phyloP scores from a whole-genome alignment of 2,797 vertebrate species.

The Paedocypris micromegethes region DNA sequence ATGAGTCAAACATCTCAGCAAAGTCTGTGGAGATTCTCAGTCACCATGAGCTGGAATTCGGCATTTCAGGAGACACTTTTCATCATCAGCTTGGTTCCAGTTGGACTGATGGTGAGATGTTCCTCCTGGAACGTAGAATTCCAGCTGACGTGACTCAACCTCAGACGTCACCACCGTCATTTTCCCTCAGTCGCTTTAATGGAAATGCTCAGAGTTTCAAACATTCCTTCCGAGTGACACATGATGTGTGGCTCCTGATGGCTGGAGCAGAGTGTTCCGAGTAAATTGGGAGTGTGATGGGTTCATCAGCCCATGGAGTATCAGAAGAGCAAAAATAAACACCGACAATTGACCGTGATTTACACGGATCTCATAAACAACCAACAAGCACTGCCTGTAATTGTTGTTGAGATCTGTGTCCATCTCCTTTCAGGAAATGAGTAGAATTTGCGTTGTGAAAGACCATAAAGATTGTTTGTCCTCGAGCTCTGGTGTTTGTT shows the following conservation, averaged over 20 bases:
- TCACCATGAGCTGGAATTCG: no score
- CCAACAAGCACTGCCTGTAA: no score
- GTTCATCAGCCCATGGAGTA: conserved; percentile 10
- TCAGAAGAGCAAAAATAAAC: conserved; percentile 3
- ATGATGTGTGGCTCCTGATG: neutral
- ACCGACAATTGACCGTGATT: neutral
- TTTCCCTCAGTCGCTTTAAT: neutral
- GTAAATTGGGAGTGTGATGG: neutral
- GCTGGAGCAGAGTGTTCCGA: neutral
- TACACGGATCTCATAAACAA: no score
- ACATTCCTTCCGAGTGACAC: neutral
- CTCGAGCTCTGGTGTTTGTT: neutral
- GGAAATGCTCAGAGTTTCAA: conserved; percentile 1
- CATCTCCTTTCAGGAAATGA: no score
- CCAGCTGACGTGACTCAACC: no score
- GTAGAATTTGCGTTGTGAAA: neutral
- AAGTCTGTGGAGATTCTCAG: no score
- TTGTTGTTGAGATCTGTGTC: no score
- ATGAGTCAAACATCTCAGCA: neutral
- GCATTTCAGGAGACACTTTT: no score
- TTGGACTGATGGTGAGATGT: no score
- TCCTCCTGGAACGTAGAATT: no score
- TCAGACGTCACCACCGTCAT: neutral
- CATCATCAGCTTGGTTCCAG: no score
- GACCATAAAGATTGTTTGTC: neutral